Conservation (phyloP, 2,797 vertebrate species). For the Menidia menidia region DNA sequence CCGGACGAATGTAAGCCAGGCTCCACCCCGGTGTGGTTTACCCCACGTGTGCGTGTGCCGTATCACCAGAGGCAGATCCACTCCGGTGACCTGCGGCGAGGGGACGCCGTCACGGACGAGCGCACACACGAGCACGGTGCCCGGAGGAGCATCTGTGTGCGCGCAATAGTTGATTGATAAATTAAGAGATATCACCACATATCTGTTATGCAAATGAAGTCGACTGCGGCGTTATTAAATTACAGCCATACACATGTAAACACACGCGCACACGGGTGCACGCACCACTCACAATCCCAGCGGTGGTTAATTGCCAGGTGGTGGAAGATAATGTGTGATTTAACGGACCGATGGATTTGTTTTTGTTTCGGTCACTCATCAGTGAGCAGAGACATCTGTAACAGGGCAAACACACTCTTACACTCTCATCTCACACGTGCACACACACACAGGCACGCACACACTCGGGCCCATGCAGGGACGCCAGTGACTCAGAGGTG, state of each 20-base stretch:
- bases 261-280: neutral
- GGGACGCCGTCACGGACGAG: slow-evolving; percentile 49
- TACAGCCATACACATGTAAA: slow-evolving; percentile 50
- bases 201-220: slow-evolving; percentile 67
- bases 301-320: slow-evolving; percentile 82
- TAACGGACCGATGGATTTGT: slow-evolving; percentile 81
- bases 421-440: slow-evolving; percentile 21
- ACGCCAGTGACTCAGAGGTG: slow-evolving; percentile 56
- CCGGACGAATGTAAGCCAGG: slow-evolving; percentile 69
- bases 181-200: slow-evolving; percentile 71
- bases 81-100: slow-evolving; percentile 40
- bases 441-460: slow-evolving; percentile 40
- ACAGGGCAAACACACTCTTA: slow-evolving; percentile 52
- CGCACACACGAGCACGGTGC: neutral
- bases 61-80: slow-evolving; percentile 25
- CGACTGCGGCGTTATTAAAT: slow-evolving; percentile 69
- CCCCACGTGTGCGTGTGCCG: slow-evolving; percentile 43
- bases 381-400: slow-evolving; percentile 77
- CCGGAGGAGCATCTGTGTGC: slow-evolving; percentile 34
- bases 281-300: slow-evolving; percentile 53
- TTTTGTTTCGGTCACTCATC: slow-evolving; percentile 81
- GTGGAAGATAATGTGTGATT: slow-evolving; percentile 82
- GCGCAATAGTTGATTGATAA: slow-evolving; percentile 57
- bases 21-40: slow-evolving; percentile 57
- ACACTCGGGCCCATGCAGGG: slow-evolving; percentile 42